A percentile compares a stretch with the other conserved stretches of the same genome.
Evolutionary conservation across 2,797 vertebrate species (phyloP).

Genomic region (Choloepus didactylus): DNA sequence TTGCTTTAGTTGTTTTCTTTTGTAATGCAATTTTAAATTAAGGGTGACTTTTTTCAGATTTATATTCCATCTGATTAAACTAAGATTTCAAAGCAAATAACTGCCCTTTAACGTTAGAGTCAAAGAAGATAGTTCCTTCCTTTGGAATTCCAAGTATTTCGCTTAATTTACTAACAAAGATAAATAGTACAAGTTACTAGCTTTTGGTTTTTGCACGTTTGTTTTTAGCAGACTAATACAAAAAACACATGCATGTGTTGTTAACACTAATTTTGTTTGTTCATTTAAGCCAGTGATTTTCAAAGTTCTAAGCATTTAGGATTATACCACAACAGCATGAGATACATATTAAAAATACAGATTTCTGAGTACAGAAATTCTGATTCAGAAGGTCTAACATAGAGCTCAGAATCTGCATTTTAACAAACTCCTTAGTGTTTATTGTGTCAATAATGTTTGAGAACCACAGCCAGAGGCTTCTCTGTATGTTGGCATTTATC

Average conservation of each 20-base stretch:
- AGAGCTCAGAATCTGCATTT: conserved; percentile 44
- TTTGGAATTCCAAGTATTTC: conserved; percentile 22
- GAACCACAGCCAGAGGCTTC: conserved; percentile 56
- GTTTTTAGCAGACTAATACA: not conserved
- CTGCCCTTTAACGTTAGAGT: not conserved
- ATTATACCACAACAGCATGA: not conserved
- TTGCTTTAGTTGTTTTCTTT: not conserved
- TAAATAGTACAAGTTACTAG: not conserved
- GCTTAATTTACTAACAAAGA: not conserved
- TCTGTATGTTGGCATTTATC: conserved; percentile 66
- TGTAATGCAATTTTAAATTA: conserved; percentile 2
- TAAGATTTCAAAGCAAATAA: conserved; percentile 51
- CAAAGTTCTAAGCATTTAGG: conserved; percentile 34
- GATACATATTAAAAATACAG: not conserved
- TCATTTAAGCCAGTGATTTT: conserved; percentile 8
- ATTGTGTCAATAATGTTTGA: conserved; percentile 41
- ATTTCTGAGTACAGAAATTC: not conserved
- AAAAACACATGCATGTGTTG: not conserved
- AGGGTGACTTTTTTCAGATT: conserved; percentile 10
- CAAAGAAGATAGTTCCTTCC: not conserved
- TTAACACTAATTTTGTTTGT: not conserved
- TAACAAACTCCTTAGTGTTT: not conserved
- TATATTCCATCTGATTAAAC: not conserved
- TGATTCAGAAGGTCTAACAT: not conserved
- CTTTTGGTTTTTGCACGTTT: not conserved